Base-by-base conservation (phyloP, 2,888 invertebrate genomes). In the Drosophila infuscata region DNA sequence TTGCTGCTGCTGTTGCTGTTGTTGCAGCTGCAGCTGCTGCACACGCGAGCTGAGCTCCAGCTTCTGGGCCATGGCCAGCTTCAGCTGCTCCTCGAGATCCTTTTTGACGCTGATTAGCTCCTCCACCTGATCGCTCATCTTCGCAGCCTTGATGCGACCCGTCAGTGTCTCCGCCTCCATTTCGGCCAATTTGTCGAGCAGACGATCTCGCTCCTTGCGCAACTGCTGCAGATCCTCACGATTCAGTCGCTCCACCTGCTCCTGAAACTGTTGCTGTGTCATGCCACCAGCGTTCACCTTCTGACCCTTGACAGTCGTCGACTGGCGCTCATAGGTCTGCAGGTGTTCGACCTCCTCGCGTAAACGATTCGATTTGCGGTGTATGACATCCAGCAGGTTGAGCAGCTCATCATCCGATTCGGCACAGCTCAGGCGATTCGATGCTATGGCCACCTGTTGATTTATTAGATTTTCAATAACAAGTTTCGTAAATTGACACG, bases 351-450 rank as follows among this genome's bases (percentile, higher is more conserved):
- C 96, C 92, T 96, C 97, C 85, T 96, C 96, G 70, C 95, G 95
- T 89, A 96, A 94, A 57, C 95, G 94, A 88, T 95, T 94, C 83
- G 97, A 95, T 89, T 96, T 97, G 70, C 96, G 94, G 91, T 97
- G 97, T 89, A 98, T 97, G 90, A 97, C 96, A 92, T 98, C 97
- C 85, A 98, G 94, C 53, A 98, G 94, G 89, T 97, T 97, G 96
- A 97, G 96, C 59, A 98, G 94, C 91, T 97, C 97, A 92, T 97
- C 97, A 91, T 97, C 96, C 25, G 96, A 95, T 94, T 94, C 93
- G 93, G 91, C 90, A 70, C 91, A 91, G 72, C 92, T 86, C 68
- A 91, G 82, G 64, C 92, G 92, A 83, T 92, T 92, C 59, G 91
- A 88, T 74, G 91, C 88, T 76, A 85, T 89, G 82, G 89, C 80